Base-by-base conservation (phyloP, 2,113 vertebrate species). In the Accipiter cooperii region DNA sequence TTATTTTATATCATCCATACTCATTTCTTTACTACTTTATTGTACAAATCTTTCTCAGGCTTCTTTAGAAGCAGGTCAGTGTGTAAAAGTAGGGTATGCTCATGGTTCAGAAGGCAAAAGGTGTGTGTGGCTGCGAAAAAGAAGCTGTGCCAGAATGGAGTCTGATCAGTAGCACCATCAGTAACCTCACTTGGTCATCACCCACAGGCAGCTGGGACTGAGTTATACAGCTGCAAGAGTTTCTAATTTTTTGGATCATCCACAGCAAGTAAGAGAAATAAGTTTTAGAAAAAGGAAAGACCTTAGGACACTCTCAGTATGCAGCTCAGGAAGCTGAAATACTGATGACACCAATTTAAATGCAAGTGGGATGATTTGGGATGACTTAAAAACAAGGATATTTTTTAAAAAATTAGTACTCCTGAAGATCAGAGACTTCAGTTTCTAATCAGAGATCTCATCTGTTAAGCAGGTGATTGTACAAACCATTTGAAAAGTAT, bases 391-490 rank as follows among this genome's bases (percentile, higher is more conserved):
- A 91, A 1, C 9, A 81, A 75, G 15, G 22, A 26, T 73, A 11
- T 75, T 84, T 68, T 33, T 25, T 2, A 0, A n/a, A 70, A 51
- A 71, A n/a, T 16, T 12, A 46, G 8, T 38, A 36, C 17, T 90
- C 5, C 11, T 66, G 40, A 63, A 90, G 36, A 88, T 19, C 36
- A 80, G 58, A 79, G 64, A 24, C 55, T 86, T 46, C 73, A 77
- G 71, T 58, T 92, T 90, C 40, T 77, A 69, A 85, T 63, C 51
- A 75, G 68, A 86, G 42, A 70, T n/a, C 42, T 92, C 83, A 93
- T 92, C 71, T 95, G 85, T 80, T 96, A 83, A 83, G 52, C 95
- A 94, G 60, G 88, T 93, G 71, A 64, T 86, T 60, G 46, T 64
- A 81, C 24, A 78, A 84, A 46, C 19, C 63, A 42, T 90, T 97